Percentiles rank a stretch among this genome's conserved stretches.
These are phyloP conservation scores for Drosophila pseudotalamancana DNA, from an alignment of 2,888 invertebrate species.

Conservation along the genomic window DNA sequence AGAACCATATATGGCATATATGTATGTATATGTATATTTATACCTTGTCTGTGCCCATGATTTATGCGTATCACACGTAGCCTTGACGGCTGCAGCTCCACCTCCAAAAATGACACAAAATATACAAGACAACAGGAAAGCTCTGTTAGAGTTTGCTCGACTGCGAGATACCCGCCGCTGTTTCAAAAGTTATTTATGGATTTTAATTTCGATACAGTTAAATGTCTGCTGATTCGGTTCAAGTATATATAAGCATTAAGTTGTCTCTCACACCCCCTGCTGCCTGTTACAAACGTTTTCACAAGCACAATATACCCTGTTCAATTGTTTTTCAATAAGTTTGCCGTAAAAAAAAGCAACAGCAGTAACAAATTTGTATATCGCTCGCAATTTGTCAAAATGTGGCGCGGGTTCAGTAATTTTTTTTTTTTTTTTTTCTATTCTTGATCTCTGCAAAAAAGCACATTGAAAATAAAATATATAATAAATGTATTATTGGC, in stretches of 20 bases:
- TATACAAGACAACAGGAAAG: too few species aligned
- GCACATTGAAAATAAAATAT: constrained; percentile 36
- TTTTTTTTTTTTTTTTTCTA: constrained; percentile 20
- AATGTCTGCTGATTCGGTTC: too few species aligned
- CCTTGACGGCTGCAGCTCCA: constrained; percentile 55
- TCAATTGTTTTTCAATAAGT: too few species aligned
- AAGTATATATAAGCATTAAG: too few species aligned
- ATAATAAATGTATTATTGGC: constrained; percentile 60
- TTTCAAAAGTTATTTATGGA: too few species aligned
- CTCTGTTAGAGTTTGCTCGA: too few species aligned
- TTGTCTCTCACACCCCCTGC: too few species aligned
- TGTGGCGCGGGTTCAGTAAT: constrained; percentile 41
- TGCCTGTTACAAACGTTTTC: too few species aligned
- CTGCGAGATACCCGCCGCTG: too few species aligned
- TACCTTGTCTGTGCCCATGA: constrained; percentile 53
- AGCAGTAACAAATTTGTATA: constrained; percentile 63
- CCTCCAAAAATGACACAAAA: constrained; percentile 13
- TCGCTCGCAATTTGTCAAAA: constrained; percentile 68
- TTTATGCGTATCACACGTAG: constrained; percentile 53
- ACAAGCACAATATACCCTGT: too few species aligned
- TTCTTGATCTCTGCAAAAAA: constrained; percentile 27
- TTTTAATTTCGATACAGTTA: too few species aligned
- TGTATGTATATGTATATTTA: constrained; percentile 12
- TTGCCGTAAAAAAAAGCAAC: too few species aligned
- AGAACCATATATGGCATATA: constrained; percentile 28